Base-by-base conservation (phyloP, 2,888 invertebrate genomes). In the Thyatira batis region DNA sequence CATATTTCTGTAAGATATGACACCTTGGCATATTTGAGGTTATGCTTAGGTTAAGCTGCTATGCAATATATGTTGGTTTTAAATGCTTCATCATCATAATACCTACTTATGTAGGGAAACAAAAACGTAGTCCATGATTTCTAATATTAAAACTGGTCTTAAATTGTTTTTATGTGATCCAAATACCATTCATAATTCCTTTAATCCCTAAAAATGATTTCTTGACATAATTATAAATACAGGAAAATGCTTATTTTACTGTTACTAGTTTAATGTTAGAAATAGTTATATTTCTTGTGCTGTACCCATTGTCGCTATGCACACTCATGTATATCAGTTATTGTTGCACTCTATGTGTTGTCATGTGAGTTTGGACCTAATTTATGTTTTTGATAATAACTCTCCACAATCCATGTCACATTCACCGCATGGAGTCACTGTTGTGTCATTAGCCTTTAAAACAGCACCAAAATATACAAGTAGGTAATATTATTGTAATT, bases 11-110 rank as follows among this genome's bases (percentile, higher is more conserved):
- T 67, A 58, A 65, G 74, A 74, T 73, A 71, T 78, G 70, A 74
- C 71, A 73, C 50, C 61, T 63, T 52, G 20, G 50, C n/a, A 9
- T 23, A 62, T 73, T 79, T 60, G 57, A 82, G 83, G 83, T 84
- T 84, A 85, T 67, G 55, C 60, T 60, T 57, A 82, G 83, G 83
- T 84, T 84, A 85, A 67, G 55, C 60, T 53, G 54, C 8, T 23
- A 50, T 57, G 25, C 53, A 45, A 50, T 45, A 20, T 13, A 25
- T 46, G 13, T 25, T 23, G 25, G 46, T n/a, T 13, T 13, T n/a
- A 45, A 45, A 23, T 25, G 45, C 21, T n/a, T 23, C 6, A 2
- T 46, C 45, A 45, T 20, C 44, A 21, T 20, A 17, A 45, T 45
- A 4, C 6, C 10, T 23, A 13, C 8, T 2, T 39, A 13, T 17